Percentiles rank a stretch among this genome's conserved stretches.
phyloP scores from a whole-genome alignment of 2,113 vertebrate species.

The Heterotis niloticus region DNA sequence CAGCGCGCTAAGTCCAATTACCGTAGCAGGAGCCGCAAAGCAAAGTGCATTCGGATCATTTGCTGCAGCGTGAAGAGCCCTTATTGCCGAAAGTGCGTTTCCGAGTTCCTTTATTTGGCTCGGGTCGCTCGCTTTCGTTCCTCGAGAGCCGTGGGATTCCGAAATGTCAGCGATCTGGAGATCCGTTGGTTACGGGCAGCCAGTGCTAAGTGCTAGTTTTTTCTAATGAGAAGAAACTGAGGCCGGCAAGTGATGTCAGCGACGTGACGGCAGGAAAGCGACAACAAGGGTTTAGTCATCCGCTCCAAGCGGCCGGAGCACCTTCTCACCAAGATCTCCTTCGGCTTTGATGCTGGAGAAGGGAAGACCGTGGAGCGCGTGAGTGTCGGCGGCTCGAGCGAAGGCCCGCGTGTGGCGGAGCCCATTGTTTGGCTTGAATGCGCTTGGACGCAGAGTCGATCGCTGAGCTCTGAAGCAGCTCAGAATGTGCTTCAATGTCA shows the following conservation, averaged over 20 bases:
- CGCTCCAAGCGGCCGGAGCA: neutral
- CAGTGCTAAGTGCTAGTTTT: neutral
- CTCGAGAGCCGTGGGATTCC: neutral
- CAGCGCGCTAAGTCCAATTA: constrained; percentile 3
- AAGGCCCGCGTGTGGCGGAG: too few relatives aligned
- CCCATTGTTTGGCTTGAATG: too few relatives aligned
- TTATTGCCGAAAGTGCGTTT: neutral
- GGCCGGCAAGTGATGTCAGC: neutral
- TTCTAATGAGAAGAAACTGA: neutral
- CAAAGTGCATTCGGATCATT: neutral
- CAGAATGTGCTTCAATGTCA: too few relatives aligned
- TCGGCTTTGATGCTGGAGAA: too few relatives aligned
- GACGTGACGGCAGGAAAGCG: neutral
- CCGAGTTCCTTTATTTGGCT: neutral
- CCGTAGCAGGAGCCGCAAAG: neutral
- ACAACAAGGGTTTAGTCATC: neutral
- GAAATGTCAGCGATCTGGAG: neutral
- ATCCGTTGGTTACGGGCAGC: neutral
- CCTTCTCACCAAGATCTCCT: too few relatives aligned
- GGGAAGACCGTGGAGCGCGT: too few relatives aligned
- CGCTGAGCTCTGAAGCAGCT: too few relatives aligned
- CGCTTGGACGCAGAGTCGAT: too few relatives aligned
- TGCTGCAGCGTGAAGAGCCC: neutral
- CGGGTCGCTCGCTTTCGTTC: neutral
- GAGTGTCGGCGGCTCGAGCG: too few relatives aligned